A percentile compares a stretch with the other conserved stretches of the same genome.
Evolutionary conservation across 2,113 vertebrate species (phyloP).

Genomic region (Notiomystis cincta): DNA sequence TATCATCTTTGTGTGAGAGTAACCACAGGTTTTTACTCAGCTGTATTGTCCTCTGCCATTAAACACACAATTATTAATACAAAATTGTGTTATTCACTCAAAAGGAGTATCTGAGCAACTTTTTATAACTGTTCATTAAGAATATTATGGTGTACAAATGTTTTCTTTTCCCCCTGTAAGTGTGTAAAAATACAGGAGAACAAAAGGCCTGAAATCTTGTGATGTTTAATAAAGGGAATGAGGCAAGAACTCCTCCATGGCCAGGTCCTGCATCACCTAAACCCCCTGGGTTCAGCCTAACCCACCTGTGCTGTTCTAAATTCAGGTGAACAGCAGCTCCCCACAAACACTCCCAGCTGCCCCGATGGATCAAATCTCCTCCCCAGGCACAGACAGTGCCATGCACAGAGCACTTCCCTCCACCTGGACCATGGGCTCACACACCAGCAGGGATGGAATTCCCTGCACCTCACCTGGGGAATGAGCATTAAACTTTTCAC

Average conservation of each 20-base stretch:
- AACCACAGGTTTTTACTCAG: background rate
- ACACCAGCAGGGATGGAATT: background rate
- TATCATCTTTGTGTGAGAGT: background rate
- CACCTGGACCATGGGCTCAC: background rate
- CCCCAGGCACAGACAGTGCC: background rate
- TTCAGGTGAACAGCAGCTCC: background rate
- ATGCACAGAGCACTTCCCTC: background rate
- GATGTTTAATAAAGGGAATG: background rate
- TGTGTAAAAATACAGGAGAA: background rate
- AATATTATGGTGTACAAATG: background rate
- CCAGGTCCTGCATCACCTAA: background rate
- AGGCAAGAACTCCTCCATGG: background rate
- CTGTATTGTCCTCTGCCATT: background rate
- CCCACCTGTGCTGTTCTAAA: background rate
- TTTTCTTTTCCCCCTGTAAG: background rate
- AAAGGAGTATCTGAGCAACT: background rate
- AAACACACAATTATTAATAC: background rate
- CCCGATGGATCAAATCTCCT: background rate
- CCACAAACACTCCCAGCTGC: background rate
- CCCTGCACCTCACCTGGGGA: background rate
- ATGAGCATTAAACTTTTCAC: background rate
- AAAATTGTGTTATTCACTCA: background rate
- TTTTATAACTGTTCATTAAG: background rate
- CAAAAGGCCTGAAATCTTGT: background rate
- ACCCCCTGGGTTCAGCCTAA: background rate